Evolutionary conservation across 2,888 invertebrate genomes (phyloP).

Genomic region (Callinectes sapidus): DNA sequence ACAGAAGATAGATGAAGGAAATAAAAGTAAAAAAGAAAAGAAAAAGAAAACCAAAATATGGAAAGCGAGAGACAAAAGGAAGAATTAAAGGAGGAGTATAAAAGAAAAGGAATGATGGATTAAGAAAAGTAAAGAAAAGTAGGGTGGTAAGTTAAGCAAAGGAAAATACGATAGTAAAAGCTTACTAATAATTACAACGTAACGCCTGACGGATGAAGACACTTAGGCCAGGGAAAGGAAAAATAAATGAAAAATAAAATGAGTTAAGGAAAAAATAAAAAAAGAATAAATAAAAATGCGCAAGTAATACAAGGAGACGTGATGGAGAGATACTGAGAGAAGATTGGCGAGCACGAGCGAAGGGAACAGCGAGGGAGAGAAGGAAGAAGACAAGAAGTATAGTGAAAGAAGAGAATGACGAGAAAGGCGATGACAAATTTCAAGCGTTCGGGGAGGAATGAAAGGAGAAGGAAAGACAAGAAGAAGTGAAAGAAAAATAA

Average conservation of each 20-base stretch:
- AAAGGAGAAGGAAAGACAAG: background rate
- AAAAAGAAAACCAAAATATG: background rate
- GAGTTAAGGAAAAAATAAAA: background rate
- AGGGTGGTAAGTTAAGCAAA: background rate
- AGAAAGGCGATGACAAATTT: background rate
- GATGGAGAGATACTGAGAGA: background rate
- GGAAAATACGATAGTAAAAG: background rate
- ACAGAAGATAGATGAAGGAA: background rate
- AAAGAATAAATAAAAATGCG: background rate
- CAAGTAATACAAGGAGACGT: background rate
- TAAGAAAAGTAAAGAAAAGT: background rate
- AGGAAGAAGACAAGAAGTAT: background rate
- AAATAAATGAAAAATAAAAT: background rate
- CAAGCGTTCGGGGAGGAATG: background rate
- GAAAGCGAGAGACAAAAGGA: background rate
- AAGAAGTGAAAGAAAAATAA: background rate
- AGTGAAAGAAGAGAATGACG: background rate
- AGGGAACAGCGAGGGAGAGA: background rate
- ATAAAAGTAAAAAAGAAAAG: background rate
- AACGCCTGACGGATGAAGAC: constrained; percentile 10
- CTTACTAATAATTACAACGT: background rate
- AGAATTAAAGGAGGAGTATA: background rate
- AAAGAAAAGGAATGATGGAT: background rate
- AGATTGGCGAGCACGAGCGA: background rate
- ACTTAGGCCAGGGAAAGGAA: background rate